These are phyloP conservation scores for Alfaro cultratus DNA, from an alignment of 2,797 vertebrate species.

Conservation along the genomic window DNA sequence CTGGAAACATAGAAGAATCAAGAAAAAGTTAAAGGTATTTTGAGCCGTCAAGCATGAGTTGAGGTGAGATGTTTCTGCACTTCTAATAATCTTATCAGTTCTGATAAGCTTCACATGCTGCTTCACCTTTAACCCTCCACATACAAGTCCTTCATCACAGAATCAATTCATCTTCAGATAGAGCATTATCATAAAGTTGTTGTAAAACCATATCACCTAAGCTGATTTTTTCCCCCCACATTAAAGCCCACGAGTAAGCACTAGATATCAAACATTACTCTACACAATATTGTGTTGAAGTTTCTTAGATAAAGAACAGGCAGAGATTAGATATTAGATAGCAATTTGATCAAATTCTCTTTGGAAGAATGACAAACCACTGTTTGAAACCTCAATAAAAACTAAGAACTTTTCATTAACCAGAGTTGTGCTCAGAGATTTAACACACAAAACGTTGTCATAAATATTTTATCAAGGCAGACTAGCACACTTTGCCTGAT, in stretches of 20 bases:
- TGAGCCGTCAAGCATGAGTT: not conserved
- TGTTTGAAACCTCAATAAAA: not conserved
- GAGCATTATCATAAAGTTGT: not conserved
- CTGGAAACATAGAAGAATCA: not conserved
- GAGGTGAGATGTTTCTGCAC: not conserved
- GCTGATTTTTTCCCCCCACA: not conserved
- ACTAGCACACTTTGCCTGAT: constrained; percentile 19
- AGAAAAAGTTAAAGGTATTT: not conserved
- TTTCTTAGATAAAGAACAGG: constrained; percentile 20
- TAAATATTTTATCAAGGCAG: constrained; percentile 4
- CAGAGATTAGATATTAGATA: not conserved
- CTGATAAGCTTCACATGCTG: constrained; percentile 42
- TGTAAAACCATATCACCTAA: constrained; percentile 21
- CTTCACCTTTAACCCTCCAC: constrained; percentile 64
- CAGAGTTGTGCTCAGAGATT: not conserved
- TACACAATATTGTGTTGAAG: not conserved
- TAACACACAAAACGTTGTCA: not conserved
- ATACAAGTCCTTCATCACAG: constrained; percentile 1
- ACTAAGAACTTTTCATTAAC: constrained; percentile 6
- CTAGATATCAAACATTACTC: constrained; percentile 19
- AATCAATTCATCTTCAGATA: constrained; percentile 1
- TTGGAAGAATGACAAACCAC: constrained; percentile 3
- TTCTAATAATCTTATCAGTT: constrained; percentile 51
- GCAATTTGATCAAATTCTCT: constrained; percentile 16
- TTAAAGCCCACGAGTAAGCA: not conserved